phyloP scores from a whole-genome alignment of 1,140 invertebrate genomes.

The Andricus grossulariae region DNA sequence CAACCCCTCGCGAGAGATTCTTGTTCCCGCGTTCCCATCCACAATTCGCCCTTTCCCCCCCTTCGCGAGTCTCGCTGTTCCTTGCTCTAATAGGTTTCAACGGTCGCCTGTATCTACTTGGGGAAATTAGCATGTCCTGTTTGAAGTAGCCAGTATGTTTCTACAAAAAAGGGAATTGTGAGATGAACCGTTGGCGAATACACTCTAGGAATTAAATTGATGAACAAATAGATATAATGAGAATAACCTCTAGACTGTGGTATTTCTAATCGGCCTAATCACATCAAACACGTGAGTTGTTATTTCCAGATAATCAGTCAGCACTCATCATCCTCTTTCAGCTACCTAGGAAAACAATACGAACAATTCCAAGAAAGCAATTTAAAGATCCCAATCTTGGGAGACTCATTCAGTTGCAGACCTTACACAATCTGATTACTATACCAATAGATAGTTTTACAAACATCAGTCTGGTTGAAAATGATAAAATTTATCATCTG shows the following conservation, averaged over 20 bases:
- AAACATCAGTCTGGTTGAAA: too few relatives aligned
- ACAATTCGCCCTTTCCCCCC: conserved; percentile 41
- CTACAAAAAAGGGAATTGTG: neutral
- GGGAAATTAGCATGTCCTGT: conserved; percentile 26
- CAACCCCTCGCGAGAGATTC: conserved; percentile 48
- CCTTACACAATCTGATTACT: conserved; percentile 15
- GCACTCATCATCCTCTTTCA: conserved; percentile 2
- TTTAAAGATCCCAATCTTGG: conserved; percentile 18
- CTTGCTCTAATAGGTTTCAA: conserved; percentile 32
- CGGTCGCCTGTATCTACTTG: conserved; percentile 18
- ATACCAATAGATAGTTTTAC: neutral
- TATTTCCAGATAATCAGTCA: neutral
- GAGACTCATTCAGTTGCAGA: neutral
- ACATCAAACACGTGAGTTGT: neutral
- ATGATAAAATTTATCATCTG: too few relatives aligned
- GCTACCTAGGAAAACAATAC: neutral
- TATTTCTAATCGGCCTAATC: neutral
- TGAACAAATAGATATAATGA: too few relatives aligned
- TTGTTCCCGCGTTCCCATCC: conserved; percentile 37
- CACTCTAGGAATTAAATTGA: too few relatives aligned
- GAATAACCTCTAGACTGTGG: too few relatives aligned
- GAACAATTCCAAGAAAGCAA: conserved; percentile 1
- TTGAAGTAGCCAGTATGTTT: neutral
- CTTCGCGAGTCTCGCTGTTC: conserved; percentile 34
- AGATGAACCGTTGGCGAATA: neutral